Evolutionary conservation across 2,888 invertebrate genomes (phyloP).

Genomic region (Anoplius nigerrimus): DNA sequence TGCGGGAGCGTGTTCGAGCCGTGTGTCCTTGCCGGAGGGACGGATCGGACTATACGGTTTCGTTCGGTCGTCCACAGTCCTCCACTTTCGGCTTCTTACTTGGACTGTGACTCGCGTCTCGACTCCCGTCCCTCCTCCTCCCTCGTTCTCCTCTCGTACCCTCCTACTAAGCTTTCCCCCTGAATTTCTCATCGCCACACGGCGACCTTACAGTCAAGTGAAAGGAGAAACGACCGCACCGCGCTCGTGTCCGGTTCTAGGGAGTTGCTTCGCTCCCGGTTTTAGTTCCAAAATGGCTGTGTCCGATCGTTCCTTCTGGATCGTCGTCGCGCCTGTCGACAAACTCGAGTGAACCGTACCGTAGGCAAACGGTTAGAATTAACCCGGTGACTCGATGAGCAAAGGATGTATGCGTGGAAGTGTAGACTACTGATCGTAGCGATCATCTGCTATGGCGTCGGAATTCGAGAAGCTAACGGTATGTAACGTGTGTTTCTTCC

Average conservation of each 20-base stretch:
- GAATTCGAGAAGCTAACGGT: too few species aligned
- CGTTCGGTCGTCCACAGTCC: too few species aligned
- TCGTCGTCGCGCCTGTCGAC: not conserved
- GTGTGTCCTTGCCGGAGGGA: too few species aligned
- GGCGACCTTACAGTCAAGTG: conserved; percentile 54
- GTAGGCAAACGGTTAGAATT: not conserved
- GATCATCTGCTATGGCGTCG: conserved; percentile 38
- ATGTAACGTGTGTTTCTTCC: too few species aligned
- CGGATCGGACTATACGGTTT: too few species aligned
- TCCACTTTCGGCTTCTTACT: too few species aligned
- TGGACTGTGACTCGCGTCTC: too few species aligned
- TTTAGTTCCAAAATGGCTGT: conserved; percentile 69
- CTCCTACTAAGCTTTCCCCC: conserved; percentile 15
- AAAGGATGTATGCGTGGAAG: conserved; percentile 47
- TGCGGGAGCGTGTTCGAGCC: too few species aligned
- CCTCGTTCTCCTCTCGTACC: not conserved
- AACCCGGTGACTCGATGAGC: not conserved
- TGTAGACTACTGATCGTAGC: conserved; percentile 31
- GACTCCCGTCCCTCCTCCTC: too few species aligned
- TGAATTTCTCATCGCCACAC: conserved; percentile 29
- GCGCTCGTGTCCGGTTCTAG: conserved; percentile 37
- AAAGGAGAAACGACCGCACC: conserved; percentile 49
- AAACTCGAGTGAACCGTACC: not conserved
- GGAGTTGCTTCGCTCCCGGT: conserved; percentile 30
- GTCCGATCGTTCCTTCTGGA: conserved; percentile 36